These are phyloP conservation scores for Andrena hattorfiana DNA, from an alignment of 2,888 invertebrate species.

Conservation along the genomic window DNA sequence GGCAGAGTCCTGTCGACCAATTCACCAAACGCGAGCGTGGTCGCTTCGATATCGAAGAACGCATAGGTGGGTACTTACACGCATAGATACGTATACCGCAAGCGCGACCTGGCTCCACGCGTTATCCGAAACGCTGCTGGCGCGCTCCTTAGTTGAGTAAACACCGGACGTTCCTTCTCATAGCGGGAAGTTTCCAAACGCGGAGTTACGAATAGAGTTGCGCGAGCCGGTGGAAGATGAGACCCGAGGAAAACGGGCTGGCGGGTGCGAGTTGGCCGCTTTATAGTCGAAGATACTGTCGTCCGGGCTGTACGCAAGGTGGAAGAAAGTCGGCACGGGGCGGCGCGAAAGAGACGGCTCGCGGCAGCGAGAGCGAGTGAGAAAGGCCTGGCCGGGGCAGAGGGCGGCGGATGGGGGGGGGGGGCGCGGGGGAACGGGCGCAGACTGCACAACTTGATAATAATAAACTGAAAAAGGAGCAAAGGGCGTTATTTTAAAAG, in stretches of 20 bases:
- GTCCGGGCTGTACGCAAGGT: constrained; percentile 37
- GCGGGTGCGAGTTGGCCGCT: constrained; percentile 58
- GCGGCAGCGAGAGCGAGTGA: constrained; percentile 9
- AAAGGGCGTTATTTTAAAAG: constrained; percentile 85
- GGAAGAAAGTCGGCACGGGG: constrained; percentile 36
- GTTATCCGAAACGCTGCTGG: neutral
- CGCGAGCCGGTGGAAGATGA: constrained; percentile 60
- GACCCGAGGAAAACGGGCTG: constrained; percentile 37
- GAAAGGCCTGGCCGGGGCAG: constrained; percentile 31
- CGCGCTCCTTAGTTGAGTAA: constrained; percentile 50
- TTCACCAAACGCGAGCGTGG: no score
- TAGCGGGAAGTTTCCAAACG: constrained; percentile 77
- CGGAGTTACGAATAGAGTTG: constrained; percentile 78
- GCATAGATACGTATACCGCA: neutral
- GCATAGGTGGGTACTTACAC: no score
- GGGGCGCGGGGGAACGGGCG: constrained; percentile 51
- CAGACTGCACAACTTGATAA: constrained; percentile 83
- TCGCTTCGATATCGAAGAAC: no score
- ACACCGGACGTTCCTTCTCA: constrained; percentile 76
- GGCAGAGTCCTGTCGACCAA: no score
- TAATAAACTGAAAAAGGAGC: constrained; percentile 84
- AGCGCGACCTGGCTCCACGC: neutral
- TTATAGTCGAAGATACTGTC: constrained; percentile 69
- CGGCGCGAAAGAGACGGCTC: neutral
- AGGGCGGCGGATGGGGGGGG: constrained; percentile 34